A percentile compares a stretch with the other conserved stretches of the same genome.
phyloP scores from a whole-genome alignment of 2,888 invertebrate genomes.

The Himalopsyche kuldschensis region DNA sequence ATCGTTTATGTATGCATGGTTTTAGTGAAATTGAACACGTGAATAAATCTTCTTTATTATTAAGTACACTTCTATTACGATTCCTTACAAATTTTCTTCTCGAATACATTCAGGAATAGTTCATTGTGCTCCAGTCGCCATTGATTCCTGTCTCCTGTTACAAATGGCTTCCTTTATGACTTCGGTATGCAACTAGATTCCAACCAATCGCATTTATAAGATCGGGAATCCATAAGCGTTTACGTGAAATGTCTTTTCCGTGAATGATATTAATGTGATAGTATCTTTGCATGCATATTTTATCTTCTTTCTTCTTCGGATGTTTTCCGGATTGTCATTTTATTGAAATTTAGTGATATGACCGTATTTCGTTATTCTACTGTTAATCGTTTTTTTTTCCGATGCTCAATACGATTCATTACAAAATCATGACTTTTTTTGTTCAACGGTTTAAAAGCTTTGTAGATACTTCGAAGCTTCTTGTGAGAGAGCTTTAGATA shows the following conservation, averaged over 20 bases:
- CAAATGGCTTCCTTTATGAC: not conserved
- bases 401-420: too few species aligned
- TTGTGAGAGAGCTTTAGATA: too few species aligned
- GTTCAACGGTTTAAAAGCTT: too few species aligned
- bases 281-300: not conserved
- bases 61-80: not conserved
- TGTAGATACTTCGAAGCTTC: too few species aligned
- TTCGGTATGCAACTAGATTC: not conserved
- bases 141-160: not conserved
- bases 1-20: too few species aligned
- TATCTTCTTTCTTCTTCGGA: not conserved
- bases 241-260: not conserved
- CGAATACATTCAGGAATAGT: not conserved
- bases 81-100: not conserved
- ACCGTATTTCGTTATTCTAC: too few species aligned
- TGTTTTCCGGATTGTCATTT: not conserved
- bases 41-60: too few species aligned
- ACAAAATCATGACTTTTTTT: too few species aligned
- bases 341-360: too few species aligned
- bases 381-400: too few species aligned
- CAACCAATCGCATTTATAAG: not conserved
- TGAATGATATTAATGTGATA: not conserved
- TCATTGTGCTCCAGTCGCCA: not conserved
- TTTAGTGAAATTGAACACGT: too few species aligned
- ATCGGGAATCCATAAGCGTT: not conserved